Evolutionary conservation across 1,140 invertebrate species (phyloP).

Genomic region (Holotrichia oblita): DNA sequence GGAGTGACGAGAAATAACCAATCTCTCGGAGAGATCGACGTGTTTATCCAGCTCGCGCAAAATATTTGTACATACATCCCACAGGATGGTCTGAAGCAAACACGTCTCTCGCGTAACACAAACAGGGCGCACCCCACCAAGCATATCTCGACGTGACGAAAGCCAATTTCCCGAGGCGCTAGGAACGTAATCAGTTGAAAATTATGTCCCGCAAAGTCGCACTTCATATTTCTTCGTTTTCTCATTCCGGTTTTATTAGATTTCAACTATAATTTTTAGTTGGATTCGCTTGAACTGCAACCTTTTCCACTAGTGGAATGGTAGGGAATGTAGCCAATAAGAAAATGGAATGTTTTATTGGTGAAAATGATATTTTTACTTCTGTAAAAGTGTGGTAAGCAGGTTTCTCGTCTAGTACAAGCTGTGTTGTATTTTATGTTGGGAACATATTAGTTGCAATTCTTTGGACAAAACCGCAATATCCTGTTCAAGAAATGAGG

Average conservation of each 20-base stretch:
- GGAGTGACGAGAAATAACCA: slow-evolving; percentile 17
- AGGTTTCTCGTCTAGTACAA: too few relatives aligned
- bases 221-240: slow-evolving; percentile 41
- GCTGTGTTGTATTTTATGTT: too few relatives aligned
- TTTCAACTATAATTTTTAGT: slow-evolving; percentile 41
- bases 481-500: too few relatives aligned
- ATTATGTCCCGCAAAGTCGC: slow-evolving; percentile 35
- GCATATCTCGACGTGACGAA: slow-evolving; percentile 39
- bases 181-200: slow-evolving; percentile 43
- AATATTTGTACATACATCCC: slow-evolving; percentile 43
- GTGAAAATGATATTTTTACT: too few relatives aligned
- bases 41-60: slow-evolving; percentile 42
- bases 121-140: slow-evolving; percentile 24
- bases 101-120: slow-evolving; percentile 39
- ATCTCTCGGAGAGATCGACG: slow-evolving; percentile 16
- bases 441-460: too few relatives aligned
- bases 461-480: too few relatives aligned
- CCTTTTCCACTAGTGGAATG: too few relatives aligned
- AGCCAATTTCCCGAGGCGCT: slow-evolving; percentile 42
- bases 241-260: slow-evolving; percentile 38
- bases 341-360: too few relatives aligned
- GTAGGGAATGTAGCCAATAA: too few relatives aligned
- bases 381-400: too few relatives aligned
- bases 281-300: not conserved
- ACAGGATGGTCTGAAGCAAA: slow-evolving; percentile 33